phyloP scores from a whole-genome alignment of 2,113 vertebrate genomes.

The Marcusenius ussheri region DNA sequence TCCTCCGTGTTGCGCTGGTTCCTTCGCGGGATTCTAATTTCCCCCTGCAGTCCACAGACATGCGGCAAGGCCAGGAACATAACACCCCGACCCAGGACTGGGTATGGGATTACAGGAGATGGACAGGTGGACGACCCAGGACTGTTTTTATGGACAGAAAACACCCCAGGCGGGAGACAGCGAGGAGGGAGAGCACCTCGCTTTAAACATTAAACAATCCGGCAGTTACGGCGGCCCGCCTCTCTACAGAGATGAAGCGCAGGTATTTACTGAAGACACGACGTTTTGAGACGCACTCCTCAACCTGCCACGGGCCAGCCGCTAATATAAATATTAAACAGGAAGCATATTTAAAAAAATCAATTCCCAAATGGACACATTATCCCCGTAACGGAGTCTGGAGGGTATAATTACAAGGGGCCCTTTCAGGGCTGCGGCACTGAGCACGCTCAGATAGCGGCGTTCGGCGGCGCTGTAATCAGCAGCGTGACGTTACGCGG shows the following conservation, averaged over 20 bases:
- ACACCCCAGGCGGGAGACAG: neutral
- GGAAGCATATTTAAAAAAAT: neutral
- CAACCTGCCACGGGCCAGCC: neutral
- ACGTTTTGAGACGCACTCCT: neutral
- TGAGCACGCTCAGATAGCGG: neutral
- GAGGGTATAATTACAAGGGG: neutral
- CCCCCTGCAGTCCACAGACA: neutral
- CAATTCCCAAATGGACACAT: neutral
- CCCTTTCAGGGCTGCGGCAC: neutral
- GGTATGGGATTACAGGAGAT: neutral
- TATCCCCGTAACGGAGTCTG: neutral
- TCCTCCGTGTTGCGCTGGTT: neutral
- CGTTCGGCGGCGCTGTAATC: neutral
- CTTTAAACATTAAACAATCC: neutral
- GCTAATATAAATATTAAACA: conserved; percentile 7
- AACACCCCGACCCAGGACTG: neutral
- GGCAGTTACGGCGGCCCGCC: neutral
- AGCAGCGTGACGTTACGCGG: neutral
- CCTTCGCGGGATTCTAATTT: neutral
- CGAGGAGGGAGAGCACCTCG: neutral
- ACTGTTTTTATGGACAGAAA: neutral
- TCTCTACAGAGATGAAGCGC: neutral
- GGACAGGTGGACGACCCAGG: neutral
- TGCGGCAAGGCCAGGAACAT: neutral
- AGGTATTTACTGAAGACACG: neutral